Evolutionary conservation across 2,113 vertebrate genomes (phyloP).

Genomic region (Azemiops feae): DNA sequence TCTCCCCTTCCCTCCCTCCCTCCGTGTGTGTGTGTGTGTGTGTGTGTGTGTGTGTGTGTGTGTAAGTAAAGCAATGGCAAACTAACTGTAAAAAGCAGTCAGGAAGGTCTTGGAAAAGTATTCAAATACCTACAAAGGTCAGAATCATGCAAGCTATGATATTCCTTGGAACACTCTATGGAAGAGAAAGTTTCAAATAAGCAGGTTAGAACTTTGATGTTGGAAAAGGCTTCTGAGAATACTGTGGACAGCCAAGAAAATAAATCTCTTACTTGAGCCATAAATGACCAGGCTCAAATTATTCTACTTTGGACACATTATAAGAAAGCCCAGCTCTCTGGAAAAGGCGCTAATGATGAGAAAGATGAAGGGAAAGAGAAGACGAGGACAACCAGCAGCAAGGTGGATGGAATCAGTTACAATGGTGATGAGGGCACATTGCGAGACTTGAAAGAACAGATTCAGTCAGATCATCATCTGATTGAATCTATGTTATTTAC

Average conservation of each 20-base stretch:
- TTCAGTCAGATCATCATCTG: not conserved
- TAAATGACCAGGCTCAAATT: not conserved
- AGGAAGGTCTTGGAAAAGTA: not conserved
- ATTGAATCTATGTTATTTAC: not conserved
- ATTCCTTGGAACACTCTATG: not conserved
- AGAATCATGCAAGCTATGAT: not conserved
- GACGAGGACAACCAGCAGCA: not conserved
- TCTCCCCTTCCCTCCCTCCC: too few relatives aligned
- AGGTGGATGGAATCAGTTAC: not conserved
- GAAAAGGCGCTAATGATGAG: not conserved
- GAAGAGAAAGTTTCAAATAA: not conserved
- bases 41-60: too few relatives aligned
- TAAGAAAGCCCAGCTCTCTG: not conserved
- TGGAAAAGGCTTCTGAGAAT: not conserved
- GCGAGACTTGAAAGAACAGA: not conserved
- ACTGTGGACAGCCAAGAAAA: not conserved
- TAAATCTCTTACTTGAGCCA: not conserved
- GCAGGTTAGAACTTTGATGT: not conserved
- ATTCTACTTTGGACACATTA: not conserved
- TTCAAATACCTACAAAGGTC: not conserved
- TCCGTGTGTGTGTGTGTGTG: too few relatives aligned
- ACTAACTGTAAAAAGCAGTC: not conserved
- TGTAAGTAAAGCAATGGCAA: too few relatives aligned
- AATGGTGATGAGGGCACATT: not conserved
- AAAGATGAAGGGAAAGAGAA: not conserved